Evolutionary conservation across 1,140 invertebrate species (phyloP).

Genomic region (Lepeophtheirus salmonis): DNA sequence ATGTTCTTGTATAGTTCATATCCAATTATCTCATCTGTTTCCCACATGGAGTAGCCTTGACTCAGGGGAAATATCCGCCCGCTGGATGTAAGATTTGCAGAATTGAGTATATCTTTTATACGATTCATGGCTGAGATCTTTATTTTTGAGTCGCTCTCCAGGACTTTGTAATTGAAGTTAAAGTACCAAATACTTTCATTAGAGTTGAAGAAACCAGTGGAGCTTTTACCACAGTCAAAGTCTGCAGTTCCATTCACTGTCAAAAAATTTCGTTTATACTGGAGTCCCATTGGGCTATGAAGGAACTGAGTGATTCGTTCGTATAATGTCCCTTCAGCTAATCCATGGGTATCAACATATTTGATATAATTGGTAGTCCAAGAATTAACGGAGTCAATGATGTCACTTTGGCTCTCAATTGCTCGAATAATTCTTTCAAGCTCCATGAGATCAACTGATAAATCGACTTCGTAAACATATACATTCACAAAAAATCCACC

Average conservation of each 20-base stretch:
- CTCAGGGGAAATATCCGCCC: conserved; percentile 33
- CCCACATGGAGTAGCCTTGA: conserved; percentile 48
- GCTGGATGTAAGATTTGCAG: conserved; percentile 33
- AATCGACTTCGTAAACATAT: conserved; percentile 38
- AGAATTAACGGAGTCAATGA: conserved; percentile 35
- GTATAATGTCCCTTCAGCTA: background rate
- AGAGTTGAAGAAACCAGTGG: background rate
- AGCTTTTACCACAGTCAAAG: background rate
- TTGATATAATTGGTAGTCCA: conserved; percentile 40
- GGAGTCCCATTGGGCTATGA: conserved; percentile 42
- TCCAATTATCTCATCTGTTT: conserved; percentile 51
- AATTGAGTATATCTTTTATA: conserved; percentile 35
- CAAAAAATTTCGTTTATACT: conserved; percentile 29
- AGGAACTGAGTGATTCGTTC: conserved; percentile 34
- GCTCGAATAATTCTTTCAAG: background rate
- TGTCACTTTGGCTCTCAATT: conserved; percentile 33
- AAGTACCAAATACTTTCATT: background rate
- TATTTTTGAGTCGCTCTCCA: conserved; percentile 36
- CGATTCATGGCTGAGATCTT: conserved; percentile 53
- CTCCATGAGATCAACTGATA: conserved; percentile 32
- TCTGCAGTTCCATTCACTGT: background rate
- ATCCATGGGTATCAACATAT: conserved; percentile 33
- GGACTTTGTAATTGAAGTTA: background rate
- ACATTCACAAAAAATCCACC: conserved; percentile 5
- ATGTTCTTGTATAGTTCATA: conserved; percentile 57